A percentile compares a stretch with the other conserved stretches of the same genome.
These are phyloP conservation scores for Disparrhopalites patrizii DNA, from an alignment of 2,888 invertebrate genomes.

Conservation along the genomic window DNA sequence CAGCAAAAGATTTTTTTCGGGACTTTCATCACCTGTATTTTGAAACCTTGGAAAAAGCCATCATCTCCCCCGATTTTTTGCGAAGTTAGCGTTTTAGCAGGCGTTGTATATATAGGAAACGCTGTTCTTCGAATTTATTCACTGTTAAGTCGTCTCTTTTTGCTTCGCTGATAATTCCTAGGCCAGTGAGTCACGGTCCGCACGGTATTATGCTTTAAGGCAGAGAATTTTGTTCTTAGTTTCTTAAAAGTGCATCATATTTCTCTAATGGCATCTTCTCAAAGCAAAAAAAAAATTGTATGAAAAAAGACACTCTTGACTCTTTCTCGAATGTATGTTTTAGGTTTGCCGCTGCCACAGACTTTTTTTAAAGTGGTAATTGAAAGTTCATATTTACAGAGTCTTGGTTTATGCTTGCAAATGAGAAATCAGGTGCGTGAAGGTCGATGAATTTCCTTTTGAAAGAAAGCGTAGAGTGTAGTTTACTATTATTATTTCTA, in stretches of 20 bases:
- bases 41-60: not conserved
- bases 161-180: not conserved
- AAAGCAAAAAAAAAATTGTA: no score
- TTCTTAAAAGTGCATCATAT: slow-evolving; percentile 1
- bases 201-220: not conserved
- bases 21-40: no score
- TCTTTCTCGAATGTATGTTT: not conserved
- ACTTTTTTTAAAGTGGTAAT: not conserved
- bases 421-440: slow-evolving; percentile 4
- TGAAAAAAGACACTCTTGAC: not conserved
- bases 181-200: slow-evolving; percentile 7
- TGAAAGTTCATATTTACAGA: not conserved
- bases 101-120: not conserved
- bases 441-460: slow-evolving; percentile 7
- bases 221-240: no score
- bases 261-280: no score
- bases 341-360: not conserved
- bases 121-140: not conserved
- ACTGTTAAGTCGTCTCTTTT: not conserved
- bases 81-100: no score
- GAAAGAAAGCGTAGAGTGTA: no score
- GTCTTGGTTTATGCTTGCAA: not conserved
- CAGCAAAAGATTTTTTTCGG: no score
- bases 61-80: no score
- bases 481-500: no score